Conservation (phyloP, 2,888 invertebrate genomes). For the Eupithecia subfuscata region DNA sequence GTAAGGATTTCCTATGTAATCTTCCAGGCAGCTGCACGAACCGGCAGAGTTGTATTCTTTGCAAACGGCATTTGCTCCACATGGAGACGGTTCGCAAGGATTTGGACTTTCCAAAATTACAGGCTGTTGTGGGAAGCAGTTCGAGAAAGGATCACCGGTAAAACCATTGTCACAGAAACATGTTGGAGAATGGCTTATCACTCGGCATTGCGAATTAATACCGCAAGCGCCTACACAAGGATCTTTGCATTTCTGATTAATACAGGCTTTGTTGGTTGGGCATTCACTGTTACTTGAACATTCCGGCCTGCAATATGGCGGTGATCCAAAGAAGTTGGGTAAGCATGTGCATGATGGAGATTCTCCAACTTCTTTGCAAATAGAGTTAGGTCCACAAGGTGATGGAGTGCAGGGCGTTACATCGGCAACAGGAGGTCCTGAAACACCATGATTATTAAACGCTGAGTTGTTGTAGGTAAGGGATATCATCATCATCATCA, state of each 20-base stretch:
- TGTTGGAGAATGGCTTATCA: slow-evolving; percentile 89
- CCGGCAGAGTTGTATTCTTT: slow-evolving; percentile 84
- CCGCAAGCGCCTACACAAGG: slow-evolving; percentile 90
- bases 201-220: slow-evolving; percentile 87
- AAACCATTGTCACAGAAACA: slow-evolving; percentile 88
- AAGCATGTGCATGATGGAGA: slow-evolving; percentile 88
- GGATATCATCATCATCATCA: background rate
- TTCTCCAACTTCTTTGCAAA: slow-evolving; percentile 83
- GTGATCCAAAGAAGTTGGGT: slow-evolving; percentile 87
- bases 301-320: slow-evolving; percentile 90
- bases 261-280: slow-evolving; percentile 85
- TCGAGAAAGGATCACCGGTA: slow-evolving; percentile 88
- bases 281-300: slow-evolving; percentile 89
- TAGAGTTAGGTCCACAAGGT: slow-evolving; percentile 87
- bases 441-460: slow-evolving; percentile 27
- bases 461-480: background rate
- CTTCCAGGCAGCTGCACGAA: slow-evolving; percentile 88
- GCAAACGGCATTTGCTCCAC: slow-evolving; percentile 86
- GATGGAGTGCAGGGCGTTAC: slow-evolving; percentile 87
- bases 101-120: slow-evolving; percentile 72
- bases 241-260: slow-evolving; percentile 86
- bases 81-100: slow-evolving; percentile 86
- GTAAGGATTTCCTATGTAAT: slow-evolving; percentile 91
- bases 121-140: slow-evolving; percentile 79
- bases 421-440: slow-evolving; percentile 79